Evolutionary conservation across 2,113 vertebrate species (phyloP).

Genomic region (Toxotes chatareus): DNA sequence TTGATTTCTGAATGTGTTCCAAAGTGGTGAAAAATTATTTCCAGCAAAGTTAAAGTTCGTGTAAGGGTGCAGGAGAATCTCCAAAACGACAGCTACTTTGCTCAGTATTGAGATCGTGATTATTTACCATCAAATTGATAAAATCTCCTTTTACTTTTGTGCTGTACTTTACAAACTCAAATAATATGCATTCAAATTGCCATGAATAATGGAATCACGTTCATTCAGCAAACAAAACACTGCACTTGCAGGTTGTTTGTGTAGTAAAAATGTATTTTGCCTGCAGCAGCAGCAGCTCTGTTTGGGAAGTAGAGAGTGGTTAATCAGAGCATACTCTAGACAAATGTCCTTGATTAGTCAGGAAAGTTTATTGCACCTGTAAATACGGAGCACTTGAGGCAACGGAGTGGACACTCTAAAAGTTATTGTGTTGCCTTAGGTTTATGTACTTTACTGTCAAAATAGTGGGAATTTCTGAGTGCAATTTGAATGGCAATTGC

Average conservation of each 20-base stretch:
- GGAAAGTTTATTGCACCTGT: slow-evolving; percentile 1
- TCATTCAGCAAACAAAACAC: background rate
- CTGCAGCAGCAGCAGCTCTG: slow-evolving; percentile 5
- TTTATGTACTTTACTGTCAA: slow-evolving; percentile 7
- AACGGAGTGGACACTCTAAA: background rate
- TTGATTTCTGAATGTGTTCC: background rate
- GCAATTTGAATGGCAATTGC: background rate
- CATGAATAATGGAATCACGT: background rate
- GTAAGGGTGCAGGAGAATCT: background rate
- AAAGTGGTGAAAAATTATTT: background rate
- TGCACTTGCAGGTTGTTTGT: slow-evolving; percentile 4
- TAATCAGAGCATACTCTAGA: background rate
- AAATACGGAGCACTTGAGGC: background rate
- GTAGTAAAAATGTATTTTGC: background rate
- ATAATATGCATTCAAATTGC: background rate
- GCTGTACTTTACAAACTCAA: background rate
- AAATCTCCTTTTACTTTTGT: background rate
- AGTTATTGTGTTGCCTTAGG: background rate
- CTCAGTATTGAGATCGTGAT: background rate
- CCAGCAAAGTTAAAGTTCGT: background rate
- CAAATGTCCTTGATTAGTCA: slow-evolving; percentile 3
- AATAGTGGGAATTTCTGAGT: background rate
- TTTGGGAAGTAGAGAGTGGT: slow-evolving; percentile 5
- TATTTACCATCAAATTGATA: background rate
- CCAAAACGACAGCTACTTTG: background rate